Percentiles rank a stretch among this genome's conserved stretches.
Evolutionary conservation across 2,797 vertebrate genomes (phyloP).

Genomic region (Gastrophryne carolinensis): DNA sequence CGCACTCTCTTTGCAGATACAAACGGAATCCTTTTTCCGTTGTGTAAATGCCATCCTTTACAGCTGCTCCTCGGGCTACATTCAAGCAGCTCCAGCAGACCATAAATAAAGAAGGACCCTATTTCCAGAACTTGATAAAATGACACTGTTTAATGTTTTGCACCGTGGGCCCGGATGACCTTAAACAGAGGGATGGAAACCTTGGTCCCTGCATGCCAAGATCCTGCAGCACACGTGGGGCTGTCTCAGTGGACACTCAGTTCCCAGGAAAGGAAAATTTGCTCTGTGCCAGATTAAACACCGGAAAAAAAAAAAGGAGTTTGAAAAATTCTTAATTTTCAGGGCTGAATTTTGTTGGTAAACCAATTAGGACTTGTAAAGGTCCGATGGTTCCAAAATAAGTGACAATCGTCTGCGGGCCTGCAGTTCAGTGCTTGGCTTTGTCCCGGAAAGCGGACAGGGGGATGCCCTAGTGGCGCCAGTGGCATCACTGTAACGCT

Average conservation of each 20-base stretch:
- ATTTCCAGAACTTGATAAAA: constrained; percentile 47
- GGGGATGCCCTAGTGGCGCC: neutral
- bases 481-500: neutral
- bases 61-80: neutral
- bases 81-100: constrained; percentile 34
- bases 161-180: constrained; percentile 40
- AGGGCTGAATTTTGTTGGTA: constrained; percentile 33
- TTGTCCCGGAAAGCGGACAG: neutral
- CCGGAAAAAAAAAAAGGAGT: neutral
- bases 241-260: constrained; percentile 20
- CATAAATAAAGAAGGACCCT: constrained; percentile 26
- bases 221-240: constrained; percentile 6
- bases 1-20: constrained; percentile 4
- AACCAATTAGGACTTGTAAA: constrained; percentile 20
- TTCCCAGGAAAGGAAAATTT: constrained; percentile 40
- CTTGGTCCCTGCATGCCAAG: constrained; percentile 34
- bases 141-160: constrained; percentile 41
- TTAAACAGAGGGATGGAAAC: constrained; percentile 49
- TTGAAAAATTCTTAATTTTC: constrained; percentile 31
- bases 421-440: neutral
- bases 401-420: constrained; percentile 7
- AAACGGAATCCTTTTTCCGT: constrained; percentile 40
- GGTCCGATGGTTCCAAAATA: neutral
- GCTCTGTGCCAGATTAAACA: constrained; percentile 17
- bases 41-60: constrained; percentile 25